phyloP scores from a whole-genome alignment of 2,797 vertebrate genomes.

The Pangasius larnaudii region DNA sequence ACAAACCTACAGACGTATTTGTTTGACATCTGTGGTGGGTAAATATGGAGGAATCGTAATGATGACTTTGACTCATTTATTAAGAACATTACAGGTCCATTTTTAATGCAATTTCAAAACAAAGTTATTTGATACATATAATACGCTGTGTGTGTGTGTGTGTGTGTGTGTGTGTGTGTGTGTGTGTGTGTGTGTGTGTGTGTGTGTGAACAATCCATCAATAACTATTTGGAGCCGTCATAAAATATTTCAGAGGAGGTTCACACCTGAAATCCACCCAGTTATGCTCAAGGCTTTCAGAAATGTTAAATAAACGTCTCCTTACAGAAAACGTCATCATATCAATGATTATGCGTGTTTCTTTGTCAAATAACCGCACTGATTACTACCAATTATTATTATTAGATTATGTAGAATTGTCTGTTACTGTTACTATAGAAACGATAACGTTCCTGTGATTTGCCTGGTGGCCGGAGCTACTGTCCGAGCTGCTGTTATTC shows the following conservation, averaged over 20 bases:
- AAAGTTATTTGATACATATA: neutral
- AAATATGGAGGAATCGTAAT: neutral
- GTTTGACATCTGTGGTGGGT: neutral
- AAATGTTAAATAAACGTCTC: neutral
- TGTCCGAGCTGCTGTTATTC: neutral
- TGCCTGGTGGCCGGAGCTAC: neutral
- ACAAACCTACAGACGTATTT: neutral
- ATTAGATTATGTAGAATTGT: neutral
- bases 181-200: neutral
- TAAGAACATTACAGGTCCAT: neutral
- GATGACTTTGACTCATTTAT: neutral
- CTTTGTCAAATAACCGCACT: neutral
- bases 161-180: neutral
- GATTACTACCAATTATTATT: neutral
- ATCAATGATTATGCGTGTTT: neutral
- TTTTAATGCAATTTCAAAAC: neutral
- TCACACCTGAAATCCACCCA: neutral
- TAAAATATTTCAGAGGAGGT: neutral
- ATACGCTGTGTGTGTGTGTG: no score
- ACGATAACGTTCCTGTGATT: neutral
- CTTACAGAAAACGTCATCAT: neutral
- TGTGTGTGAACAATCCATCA: neutral
- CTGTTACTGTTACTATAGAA: neutral
- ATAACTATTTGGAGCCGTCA: neutral
- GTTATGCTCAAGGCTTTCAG: neutral